Evolutionary conservation across 2,888 invertebrate species (phyloP).

Genomic region (Agrotis puta): DNA sequence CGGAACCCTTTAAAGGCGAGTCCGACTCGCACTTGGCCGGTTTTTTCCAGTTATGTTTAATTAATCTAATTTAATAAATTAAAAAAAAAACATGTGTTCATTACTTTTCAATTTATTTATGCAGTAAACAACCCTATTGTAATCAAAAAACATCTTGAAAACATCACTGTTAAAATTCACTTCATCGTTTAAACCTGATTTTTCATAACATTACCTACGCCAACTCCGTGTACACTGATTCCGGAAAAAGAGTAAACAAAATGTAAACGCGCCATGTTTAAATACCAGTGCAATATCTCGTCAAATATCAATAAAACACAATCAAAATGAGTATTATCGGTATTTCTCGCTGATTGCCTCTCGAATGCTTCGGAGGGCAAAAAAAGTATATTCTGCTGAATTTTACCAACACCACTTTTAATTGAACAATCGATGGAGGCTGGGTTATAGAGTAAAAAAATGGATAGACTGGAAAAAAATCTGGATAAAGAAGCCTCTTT

Average conservation of each 20-base stretch:
- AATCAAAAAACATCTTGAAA: too few species aligned
- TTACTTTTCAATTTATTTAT: too few species aligned
- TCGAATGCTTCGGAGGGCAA: conserved; percentile 62
- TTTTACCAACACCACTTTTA: conserved; percentile 73
- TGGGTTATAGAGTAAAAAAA: conserved; percentile 33
- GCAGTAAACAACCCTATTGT: too few species aligned
- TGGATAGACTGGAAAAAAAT: neutral
- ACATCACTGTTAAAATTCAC: neutral
- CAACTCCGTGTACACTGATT: neutral
- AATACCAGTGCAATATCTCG: conserved; percentile 36
- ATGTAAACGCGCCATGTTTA: conserved; percentile 25
- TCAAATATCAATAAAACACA: conserved; percentile 43
- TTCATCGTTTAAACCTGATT: too few species aligned
- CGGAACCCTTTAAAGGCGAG: too few species aligned
- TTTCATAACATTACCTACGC: neutral
- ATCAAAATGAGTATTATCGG: conserved; percentile 50
- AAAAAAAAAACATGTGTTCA: too few species aligned
- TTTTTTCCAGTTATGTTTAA: too few species aligned
- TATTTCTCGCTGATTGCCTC: conserved; percentile 56
- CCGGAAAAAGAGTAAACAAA: conserved; percentile 19
- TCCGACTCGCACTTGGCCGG: too few species aligned
- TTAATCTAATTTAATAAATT: too few species aligned
- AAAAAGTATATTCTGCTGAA: conserved; percentile 73
- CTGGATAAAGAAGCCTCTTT: too few species aligned
- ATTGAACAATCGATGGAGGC: conserved; percentile 69